Evolutionary conservation across 2,797 vertebrate species (phyloP).

Genomic region (Bryconaethiops microstoma): DNA sequence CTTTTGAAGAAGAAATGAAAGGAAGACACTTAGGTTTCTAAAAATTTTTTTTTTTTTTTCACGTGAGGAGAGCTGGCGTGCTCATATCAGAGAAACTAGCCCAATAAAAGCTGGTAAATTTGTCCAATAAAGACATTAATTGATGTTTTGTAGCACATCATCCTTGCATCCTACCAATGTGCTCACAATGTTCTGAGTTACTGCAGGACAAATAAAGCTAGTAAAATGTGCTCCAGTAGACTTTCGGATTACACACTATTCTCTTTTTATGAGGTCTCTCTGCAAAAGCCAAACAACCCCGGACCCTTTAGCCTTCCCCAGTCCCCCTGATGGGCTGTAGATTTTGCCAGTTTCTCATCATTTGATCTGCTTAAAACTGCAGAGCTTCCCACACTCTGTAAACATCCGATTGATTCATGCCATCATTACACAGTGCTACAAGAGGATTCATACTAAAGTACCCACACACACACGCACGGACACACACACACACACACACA

Average conservation of each 20-base stretch:
- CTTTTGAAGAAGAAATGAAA: slow-evolving; percentile 26
- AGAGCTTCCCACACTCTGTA: slow-evolving; percentile 50
- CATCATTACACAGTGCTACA: slow-evolving; percentile 45
- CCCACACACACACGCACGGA: slow-evolving; percentile 1
- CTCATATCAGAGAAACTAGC: slow-evolving; percentile 7
- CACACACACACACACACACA: too few species aligned
- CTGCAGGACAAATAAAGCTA: slow-evolving; percentile 33
- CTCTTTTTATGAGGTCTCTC: slow-evolving; percentile 50
- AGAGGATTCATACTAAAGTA: slow-evolving; percentile 41
- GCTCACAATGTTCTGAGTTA: slow-evolving; percentile 21
- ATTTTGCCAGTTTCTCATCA: slow-evolving; percentile 56
- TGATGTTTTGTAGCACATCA: slow-evolving; percentile 49
- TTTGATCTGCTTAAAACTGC: slow-evolving; percentile 52
- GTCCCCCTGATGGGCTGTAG: slow-evolving; percentile 49
- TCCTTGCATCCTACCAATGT: slow-evolving; percentile 12
- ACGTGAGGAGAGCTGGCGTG: not conserved
- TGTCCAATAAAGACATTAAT: slow-evolving; percentile 44
- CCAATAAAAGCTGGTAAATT: slow-evolving; percentile 22
- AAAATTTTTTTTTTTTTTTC: slow-evolving; percentile 25
- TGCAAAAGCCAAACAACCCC: slow-evolving; percentile 40
- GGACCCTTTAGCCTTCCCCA: slow-evolving; percentile 41
- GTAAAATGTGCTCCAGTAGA: slow-evolving; percentile 42
- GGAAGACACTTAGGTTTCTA: slow-evolving; percentile 13
- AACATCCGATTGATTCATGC: slow-evolving; percentile 52
- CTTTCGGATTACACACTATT: slow-evolving; percentile 50